Percentiles rank a stretch among this genome's conserved stretches.
Evolutionary conservation across 2,113 vertebrate genomes (phyloP).

Genomic region (Ceuthmochares aereus): DNA sequence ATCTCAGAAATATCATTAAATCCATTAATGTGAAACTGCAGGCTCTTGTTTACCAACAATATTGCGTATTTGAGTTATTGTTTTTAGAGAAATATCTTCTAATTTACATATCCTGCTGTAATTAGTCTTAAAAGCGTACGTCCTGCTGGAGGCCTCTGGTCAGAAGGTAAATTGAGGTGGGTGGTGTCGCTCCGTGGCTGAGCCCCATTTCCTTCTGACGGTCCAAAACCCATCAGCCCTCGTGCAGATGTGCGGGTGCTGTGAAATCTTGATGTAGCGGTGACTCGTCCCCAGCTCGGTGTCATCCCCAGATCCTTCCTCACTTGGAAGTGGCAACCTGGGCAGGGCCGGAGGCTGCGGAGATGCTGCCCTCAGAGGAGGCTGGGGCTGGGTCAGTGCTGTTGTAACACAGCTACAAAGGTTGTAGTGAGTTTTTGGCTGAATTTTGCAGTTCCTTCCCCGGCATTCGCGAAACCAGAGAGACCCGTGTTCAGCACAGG

Average conservation of each 20-base stretch:
- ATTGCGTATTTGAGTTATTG: neutral
- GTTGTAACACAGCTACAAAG: neutral
- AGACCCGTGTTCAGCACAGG: neutral
- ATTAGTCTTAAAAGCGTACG: neutral
- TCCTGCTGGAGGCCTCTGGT: slow-evolving; percentile 10
- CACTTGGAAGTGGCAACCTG: slow-evolving; percentile 44
- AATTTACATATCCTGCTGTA: neutral
- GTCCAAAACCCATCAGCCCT: neutral
- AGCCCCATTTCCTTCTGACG: neutral
- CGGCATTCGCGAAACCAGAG: neutral
- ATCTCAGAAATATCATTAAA: neutral
- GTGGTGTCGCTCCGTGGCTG: neutral
- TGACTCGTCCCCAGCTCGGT: neutral
- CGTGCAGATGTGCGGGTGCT: slow-evolving; percentile 6
- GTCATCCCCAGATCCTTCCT: slow-evolving; percentile 50
- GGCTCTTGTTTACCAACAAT: neutral
- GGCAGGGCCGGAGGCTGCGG: slow-evolving; percentile 24
- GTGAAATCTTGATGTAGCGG: slow-evolving; percentile 18
- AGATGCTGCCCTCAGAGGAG: slow-evolving; percentile 26
- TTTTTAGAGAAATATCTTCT: neutral
- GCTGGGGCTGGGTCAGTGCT: neutral
- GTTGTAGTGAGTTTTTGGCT: neutral
- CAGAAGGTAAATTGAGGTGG: slow-evolving; percentile 19
- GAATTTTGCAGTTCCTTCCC: neutral
- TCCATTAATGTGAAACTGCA: neutral